Conservation (phyloP, 2,113 vertebrate genomes). For the Andinoacara biseriatus region DNA sequence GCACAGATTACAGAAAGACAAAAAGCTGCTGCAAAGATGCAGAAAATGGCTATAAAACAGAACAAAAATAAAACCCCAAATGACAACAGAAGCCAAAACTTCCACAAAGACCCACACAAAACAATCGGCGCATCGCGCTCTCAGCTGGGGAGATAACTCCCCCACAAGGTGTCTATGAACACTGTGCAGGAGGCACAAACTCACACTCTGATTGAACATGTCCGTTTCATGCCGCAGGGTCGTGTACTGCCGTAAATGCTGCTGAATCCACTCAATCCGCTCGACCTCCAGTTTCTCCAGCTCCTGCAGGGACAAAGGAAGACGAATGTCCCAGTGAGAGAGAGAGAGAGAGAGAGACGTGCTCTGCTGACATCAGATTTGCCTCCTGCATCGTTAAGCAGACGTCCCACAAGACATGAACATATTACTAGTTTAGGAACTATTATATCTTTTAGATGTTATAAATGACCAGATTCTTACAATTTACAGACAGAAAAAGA, state of each 20-base stretch:
- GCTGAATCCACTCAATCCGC: conserved; percentile 95
- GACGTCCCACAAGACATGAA: too few species aligned
- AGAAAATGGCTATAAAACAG: fast-evolving
- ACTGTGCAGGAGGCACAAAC: conserved; percentile 52
- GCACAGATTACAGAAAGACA: fast-evolving
- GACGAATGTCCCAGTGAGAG: fast-evolving
- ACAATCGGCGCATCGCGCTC: background rate
- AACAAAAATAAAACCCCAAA: background rate
- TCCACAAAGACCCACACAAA: background rate
- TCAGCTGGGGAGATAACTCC: background rate
- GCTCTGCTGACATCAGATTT: background rate
- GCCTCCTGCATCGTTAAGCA: too few species aligned
- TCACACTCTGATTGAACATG: conserved; percentile 99
- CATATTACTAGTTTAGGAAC: fast-evolving
- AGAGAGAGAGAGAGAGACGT: background rate
- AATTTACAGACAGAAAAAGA: background rate
- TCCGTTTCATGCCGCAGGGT: conserved; percentile 95
- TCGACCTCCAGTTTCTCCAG: conserved; percentile 96
- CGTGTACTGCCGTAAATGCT: conserved; percentile 95
- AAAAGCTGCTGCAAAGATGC: background rate
- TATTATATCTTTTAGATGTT: background rate
- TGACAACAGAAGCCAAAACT: background rate
- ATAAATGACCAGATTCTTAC: background rate
- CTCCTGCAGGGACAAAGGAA: conserved; percentile 77
- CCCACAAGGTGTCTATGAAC: too few species aligned